Evolutionary conservation across 2,113 vertebrate genomes (phyloP).

Genomic region (Meriones unguiculatus): DNA sequence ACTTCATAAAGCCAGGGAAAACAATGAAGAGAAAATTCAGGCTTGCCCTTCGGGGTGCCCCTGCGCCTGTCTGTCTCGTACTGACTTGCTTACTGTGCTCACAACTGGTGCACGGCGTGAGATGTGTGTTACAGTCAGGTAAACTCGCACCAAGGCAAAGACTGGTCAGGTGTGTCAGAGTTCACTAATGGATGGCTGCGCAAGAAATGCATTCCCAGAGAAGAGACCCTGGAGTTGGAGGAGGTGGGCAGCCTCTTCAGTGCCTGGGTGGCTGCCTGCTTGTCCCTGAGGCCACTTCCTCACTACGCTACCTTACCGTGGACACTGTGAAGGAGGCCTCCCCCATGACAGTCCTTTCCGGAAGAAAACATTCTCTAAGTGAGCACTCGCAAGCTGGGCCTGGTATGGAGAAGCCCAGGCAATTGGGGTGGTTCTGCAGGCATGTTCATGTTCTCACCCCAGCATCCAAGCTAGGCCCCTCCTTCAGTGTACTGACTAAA

Average conservation of each 20-base stretch:
- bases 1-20: neutral
- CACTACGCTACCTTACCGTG: neutral
- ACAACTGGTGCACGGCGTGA: accelerated
- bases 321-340: neutral
- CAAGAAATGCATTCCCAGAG: neutral
- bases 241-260: neutral
- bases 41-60: neutral
- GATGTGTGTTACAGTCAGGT: neutral
- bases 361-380: neutral
- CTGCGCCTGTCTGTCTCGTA: too few relatives aligned
- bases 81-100: accelerated
- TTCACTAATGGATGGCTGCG: too few relatives aligned
- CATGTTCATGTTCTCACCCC: neutral
- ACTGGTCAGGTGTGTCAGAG: too few relatives aligned
- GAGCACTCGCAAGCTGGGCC: neutral
- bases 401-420: neutral
- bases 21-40: neutral
- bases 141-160: neutral
- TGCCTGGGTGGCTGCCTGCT: neutral
- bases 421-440: accelerated
- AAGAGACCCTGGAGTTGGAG: neutral
- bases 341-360: neutral
- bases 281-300: neutral
- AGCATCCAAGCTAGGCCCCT: too few relatives aligned
- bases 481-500: neutral